phyloP scores from a whole-genome alignment of 1,140 invertebrate species.

The Venustaconcha ellipsiformis region DNA sequence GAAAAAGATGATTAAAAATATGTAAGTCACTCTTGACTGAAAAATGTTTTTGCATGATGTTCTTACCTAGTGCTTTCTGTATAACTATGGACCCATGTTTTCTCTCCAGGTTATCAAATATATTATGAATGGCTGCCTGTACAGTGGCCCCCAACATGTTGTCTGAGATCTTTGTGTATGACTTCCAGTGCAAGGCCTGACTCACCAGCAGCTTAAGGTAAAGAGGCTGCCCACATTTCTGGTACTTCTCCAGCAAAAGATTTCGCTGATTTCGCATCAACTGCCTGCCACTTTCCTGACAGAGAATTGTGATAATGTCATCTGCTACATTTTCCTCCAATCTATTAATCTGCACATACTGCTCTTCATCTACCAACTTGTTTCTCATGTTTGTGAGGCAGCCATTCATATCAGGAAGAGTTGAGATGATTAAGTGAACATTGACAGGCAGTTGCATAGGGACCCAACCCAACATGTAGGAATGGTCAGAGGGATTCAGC shows the following conservation, averaged over 20 bases:
- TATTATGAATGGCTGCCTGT: constrained; percentile 36
- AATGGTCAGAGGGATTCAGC: constrained; percentile 38
- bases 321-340: constrained; percentile 28
- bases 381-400: constrained; percentile 39
- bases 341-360: constrained; percentile 30
- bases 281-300: constrained; percentile 21
- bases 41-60: not conserved
- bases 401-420: constrained; percentile 50
- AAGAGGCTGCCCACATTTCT: constrained; percentile 34
- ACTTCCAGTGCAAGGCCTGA: constrained; percentile 43
- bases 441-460: constrained; percentile 46
- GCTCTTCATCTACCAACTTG: constrained; percentile 13
- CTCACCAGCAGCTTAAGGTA: constrained; percentile 45
- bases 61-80: constrained; percentile 14
- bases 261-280: constrained; percentile 40
- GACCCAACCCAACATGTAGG: constrained; percentile 53
- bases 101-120: constrained; percentile 46
- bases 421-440: constrained; percentile 77
- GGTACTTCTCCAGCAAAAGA: constrained; percentile 31
- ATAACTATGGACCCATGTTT: constrained; percentile 45
- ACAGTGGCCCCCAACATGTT: constrained; percentile 25
- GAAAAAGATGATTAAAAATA: too few relatives aligned
- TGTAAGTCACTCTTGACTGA: not conserved
- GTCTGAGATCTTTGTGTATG: constrained; percentile 30
- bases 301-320: constrained; percentile 33